phyloP scores from a whole-genome alignment of 2,888 invertebrate species.

The Hermaeophaga mercurialis region DNA sequence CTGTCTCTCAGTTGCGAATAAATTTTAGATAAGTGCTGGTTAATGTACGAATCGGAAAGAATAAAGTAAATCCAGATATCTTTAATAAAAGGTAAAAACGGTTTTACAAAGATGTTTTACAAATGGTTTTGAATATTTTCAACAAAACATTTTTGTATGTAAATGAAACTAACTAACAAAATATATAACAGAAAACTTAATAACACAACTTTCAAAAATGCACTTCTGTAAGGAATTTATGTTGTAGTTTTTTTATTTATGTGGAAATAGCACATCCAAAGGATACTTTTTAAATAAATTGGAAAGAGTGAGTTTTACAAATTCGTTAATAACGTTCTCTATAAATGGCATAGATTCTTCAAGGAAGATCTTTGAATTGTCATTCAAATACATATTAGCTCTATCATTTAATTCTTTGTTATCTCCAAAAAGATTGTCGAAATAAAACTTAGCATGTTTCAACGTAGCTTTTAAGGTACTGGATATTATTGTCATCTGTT shows the following conservation, averaged over 20 bases:
- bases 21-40: too few species aligned
- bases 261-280: slow-evolving; percentile 5
- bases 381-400: slow-evolving; percentile 60
- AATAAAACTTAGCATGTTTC: background rate
- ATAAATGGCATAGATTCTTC: slow-evolving; percentile 70
- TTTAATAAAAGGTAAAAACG: too few species aligned
- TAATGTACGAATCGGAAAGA: too few species aligned
- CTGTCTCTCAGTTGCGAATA: too few species aligned
- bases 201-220: too few species aligned
- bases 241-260: slow-evolving; percentile 1
- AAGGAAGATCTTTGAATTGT: slow-evolving; percentile 70
- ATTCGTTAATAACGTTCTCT: slow-evolving; percentile 63
- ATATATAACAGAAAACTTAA: too few species aligned
- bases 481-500: slow-evolving; percentile 65
- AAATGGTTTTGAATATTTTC: too few species aligned
- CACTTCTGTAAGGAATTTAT: too few species aligned
- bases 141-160: too few species aligned
- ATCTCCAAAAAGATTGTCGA: background rate
- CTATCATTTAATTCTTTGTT: slow-evolving; percentile 2
- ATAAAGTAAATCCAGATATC: too few species aligned
- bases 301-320: slow-evolving; percentile 48
- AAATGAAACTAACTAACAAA: too few species aligned
- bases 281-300: slow-evolving; percentile 2
- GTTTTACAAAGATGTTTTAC: too few species aligned
- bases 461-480: slow-evolving; percentile 65